phyloP scores from a whole-genome alignment of 2,113 vertebrate genomes.

The Sylvilagus bachmani region DNA sequence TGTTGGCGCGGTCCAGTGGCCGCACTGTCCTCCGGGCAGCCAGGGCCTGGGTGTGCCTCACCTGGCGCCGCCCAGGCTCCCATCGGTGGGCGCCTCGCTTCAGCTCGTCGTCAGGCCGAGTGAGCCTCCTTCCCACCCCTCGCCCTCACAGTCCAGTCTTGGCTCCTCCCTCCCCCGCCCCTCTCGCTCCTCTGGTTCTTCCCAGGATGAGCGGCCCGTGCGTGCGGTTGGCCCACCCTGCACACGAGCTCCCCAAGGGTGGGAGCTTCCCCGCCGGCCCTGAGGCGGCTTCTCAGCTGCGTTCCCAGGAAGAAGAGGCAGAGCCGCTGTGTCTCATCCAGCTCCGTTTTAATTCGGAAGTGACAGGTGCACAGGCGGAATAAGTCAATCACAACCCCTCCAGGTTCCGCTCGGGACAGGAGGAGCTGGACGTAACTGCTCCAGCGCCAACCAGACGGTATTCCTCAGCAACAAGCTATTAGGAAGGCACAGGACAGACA shows the following conservation, averaged over 20 bases:
- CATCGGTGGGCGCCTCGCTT: too few species aligned
- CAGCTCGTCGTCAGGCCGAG: too few species aligned
- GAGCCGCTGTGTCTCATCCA: slow-evolving; percentile 53
- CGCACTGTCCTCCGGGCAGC: too few species aligned
- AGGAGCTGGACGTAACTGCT: not conserved
- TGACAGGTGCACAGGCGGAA: slow-evolving; percentile 49
- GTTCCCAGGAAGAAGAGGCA: not conserved
- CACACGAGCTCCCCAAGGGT: not conserved
- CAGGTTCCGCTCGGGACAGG: not conserved
- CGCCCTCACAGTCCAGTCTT: too few species aligned
- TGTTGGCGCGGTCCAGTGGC: not conserved
- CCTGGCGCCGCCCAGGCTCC: too few species aligned
- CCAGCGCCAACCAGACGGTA: not conserved
- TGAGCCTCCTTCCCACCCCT: too few species aligned
- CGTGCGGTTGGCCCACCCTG: not conserved
- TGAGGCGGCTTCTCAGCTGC: not conserved
- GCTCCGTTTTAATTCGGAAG: slow-evolving; percentile 71
- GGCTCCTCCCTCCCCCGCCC: not conserved
- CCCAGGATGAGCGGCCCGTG: too few species aligned
- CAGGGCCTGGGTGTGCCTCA: too few species aligned
- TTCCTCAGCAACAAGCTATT: not conserved
- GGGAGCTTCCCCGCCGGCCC: not conserved
- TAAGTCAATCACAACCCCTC: slow-evolving; percentile 1
- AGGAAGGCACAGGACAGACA: not conserved
- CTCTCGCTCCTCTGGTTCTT: not conserved